These are phyloP conservation scores for Andricus curvator DNA, from an alignment of 2,888 invertebrate genomes.

Conservation along the genomic window DNA sequence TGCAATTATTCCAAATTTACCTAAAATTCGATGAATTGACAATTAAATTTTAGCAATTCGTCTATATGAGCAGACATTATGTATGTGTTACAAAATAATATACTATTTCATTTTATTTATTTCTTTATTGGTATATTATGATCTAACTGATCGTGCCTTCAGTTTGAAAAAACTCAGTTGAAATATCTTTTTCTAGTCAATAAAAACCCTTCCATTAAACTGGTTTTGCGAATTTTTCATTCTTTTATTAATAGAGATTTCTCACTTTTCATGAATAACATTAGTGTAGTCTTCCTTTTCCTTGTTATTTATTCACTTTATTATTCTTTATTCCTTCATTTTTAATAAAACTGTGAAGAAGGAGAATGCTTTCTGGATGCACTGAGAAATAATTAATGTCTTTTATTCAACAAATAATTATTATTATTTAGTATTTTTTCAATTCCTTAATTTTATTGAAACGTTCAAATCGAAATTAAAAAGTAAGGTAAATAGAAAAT, in stretches of 20 bases:
- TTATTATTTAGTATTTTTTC: background rate
- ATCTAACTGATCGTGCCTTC: background rate
- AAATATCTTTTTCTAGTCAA: background rate
- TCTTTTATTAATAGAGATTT: too few species aligned
- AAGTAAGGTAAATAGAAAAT: background rate
- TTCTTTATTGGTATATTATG: background rate
- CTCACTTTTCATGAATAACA: too few species aligned
- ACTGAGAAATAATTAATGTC: background rate
- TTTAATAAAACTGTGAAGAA: too few species aligned
- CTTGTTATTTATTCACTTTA: too few species aligned
- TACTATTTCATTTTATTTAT: too few species aligned
- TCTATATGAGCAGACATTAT: too few species aligned
- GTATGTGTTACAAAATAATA: too few species aligned
- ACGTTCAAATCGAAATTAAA: background rate
- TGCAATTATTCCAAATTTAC: too few species aligned
- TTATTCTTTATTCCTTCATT: background rate
- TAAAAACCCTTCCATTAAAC: background rate
- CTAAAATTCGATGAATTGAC: too few species aligned
- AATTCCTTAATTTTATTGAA: background rate
- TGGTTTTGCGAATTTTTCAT: too few species aligned
- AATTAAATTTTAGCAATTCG: too few species aligned
- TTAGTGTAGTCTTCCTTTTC: background rate
- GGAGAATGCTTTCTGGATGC: background rate
- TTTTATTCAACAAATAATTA: background rate
- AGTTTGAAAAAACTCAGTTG: too few species aligned